Evolutionary conservation across 1,140 invertebrate genomes (phyloP), one percentile per base, ranked within the genome.

Genomic region (Heliconius melpomene): DNA sequence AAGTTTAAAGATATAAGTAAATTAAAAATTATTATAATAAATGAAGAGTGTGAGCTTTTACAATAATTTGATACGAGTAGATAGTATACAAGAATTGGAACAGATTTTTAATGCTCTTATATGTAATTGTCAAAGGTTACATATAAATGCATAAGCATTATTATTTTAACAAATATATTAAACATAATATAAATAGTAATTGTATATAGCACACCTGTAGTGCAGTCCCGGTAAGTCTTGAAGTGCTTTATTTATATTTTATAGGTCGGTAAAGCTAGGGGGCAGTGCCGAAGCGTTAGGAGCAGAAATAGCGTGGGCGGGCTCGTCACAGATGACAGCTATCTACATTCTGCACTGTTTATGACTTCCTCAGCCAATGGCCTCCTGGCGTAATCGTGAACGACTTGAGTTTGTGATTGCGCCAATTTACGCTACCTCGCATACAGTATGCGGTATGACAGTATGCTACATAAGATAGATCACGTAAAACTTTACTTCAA

Each of bases 361-460:
- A 94, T 90, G 90, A 94, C 92, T 94, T 94, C 92, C 92, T 91
- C 92, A 91, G 91, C 91, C 91, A 92, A 89, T 89, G 90, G 90
- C 91, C 91, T 90, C 88, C n/a, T n/a, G n/a, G n/a, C 77, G n/a
- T 75, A 76, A 79, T 54, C 77, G 74, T 66, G n/a, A 72, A 72
- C 32, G 26, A 76, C 54, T 76, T 76, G 26, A 60, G 73, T 74
- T 79, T 57, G 29, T 52, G 66, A 71, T 80, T 73, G 46, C 36
- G 54, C 46, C 60, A 73, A 80, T 32, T 38, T 11, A 66, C 60
- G 3, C 2, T 26, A 66, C 23, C 60, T 66, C 20, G 57, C 32
- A 36, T 36, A 36, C 7, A 36, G 32, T 36, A 36, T 36, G 32
- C 5, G 32, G 32, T 32, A 32, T 32, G 0, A 32, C 0, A 3